A percentile compares a stretch with the other conserved stretches of the same genome.
Conservation (phyloP, 2,113 vertebrate species). For the Percina caprodes region DNA sequence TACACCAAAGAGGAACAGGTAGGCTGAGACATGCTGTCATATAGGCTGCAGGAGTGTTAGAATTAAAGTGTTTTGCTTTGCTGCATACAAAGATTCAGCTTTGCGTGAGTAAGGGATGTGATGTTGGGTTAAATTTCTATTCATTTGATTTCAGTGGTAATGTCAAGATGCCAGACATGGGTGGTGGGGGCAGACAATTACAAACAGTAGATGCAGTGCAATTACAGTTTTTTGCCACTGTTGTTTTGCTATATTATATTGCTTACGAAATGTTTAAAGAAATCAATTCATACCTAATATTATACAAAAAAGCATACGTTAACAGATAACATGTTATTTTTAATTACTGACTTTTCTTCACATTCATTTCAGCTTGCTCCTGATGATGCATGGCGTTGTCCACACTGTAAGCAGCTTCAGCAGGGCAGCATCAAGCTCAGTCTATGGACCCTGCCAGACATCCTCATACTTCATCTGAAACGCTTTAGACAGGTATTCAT, state of each 20-base stretch:
- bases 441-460: conserved; percentile 95
- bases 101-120: background rate
- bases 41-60: background rate
- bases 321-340: background rate
- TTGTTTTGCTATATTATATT: background rate
- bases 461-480: conserved; percentile 96
- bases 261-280: background rate
- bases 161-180: background rate
- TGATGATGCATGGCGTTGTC: conserved; percentile 97
- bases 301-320: background rate
- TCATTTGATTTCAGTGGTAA: background rate
- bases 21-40: background rate
- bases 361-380: conserved; percentile 88
- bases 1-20: conserved; percentile 99
- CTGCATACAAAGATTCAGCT: background rate
- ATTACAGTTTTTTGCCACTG: background rate
- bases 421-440: conserved; percentile 97
- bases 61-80: background rate
- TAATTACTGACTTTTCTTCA: background rate
- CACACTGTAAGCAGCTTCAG: conserved; percentile 97
- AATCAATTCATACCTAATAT: background rate
- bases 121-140: background rate
- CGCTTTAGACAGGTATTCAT: conserved; percentile 93
- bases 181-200: background rate
- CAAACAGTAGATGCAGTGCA: conserved; percentile 14